phyloP scores from a whole-genome alignment of 2,888 invertebrate genomes.

The Pristionchus maxplancki region DNA sequence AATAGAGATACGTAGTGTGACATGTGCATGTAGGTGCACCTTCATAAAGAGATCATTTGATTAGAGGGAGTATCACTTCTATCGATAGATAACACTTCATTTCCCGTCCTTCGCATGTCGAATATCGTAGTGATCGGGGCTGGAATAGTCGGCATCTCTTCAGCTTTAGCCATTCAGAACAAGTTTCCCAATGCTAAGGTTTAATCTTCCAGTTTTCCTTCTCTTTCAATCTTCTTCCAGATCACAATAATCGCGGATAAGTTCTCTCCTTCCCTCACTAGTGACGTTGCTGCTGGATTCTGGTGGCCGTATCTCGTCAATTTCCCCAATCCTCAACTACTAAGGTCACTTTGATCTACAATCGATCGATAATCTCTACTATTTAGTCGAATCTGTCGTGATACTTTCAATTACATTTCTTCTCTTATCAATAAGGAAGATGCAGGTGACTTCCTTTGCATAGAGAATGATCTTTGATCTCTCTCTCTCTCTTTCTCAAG shows the following conservation, averaged over 20 bases:
- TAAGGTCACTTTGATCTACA: background rate
- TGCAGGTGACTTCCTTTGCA: background rate
- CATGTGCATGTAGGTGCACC: background rate
- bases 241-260: slow-evolving; percentile 76
- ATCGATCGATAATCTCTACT: background rate
- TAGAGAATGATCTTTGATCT: background rate
- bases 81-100: slow-evolving; percentile 20
- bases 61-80: slow-evolving; percentile 2
- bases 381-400: slow-evolving; percentile 23
- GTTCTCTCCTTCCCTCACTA: slow-evolving; percentile 76
- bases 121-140: slow-evolving; percentile 61
- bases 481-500: background rate
- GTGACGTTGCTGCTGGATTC: slow-evolving; percentile 77
- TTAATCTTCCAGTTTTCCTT: background rate
- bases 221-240: slow-evolving; percentile 55
- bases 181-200: slow-evolving; percentile 54
- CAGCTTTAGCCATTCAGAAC: slow-evolving; percentile 61
- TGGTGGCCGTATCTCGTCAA: slow-evolving; percentile 71
- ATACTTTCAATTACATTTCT: slow-evolving; percentile 44
- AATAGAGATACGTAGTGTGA: background rate
- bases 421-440: background rate
- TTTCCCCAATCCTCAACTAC: background rate
- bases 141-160: slow-evolving; percentile 65
- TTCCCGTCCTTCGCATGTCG: background rate
- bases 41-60: background rate